Conservation (phyloP, 2,113 vertebrate species). For the Reinhardtius hippoglossoides region DNA sequence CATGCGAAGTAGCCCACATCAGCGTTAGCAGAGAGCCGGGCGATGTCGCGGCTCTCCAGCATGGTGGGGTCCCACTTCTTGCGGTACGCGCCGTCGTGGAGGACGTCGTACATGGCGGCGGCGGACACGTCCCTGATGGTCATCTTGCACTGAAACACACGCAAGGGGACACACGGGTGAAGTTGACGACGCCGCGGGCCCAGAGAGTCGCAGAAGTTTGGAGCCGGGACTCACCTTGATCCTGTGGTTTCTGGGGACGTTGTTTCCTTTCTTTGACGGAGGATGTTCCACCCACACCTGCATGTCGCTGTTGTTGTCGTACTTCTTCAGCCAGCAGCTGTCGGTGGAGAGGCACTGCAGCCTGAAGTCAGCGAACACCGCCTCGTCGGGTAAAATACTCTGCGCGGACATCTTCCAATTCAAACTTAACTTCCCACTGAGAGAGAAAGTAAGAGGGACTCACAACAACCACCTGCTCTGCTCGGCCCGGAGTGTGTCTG, state of each 20-base stretch:
- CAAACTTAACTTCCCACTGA: background rate
- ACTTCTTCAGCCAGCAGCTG: constrained; percentile 82
- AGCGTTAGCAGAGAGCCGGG: constrained; percentile 73
- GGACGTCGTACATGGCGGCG: constrained; percentile 82
- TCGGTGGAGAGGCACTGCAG: constrained; percentile 76
- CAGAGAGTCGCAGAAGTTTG: background rate
- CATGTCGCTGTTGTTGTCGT: constrained; percentile 71
- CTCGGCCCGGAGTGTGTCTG: background rate
- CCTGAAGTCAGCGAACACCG: constrained; percentile 77
- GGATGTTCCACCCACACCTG: constrained; percentile 80
- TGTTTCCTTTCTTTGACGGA: constrained; percentile 16
- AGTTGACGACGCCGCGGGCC: background rate
- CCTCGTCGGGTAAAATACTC: constrained; percentile 75
- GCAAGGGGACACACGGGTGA: background rate
- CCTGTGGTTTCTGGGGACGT: constrained; percentile 75
- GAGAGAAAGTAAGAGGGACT: too few species aligned
- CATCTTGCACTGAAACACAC: constrained; percentile 75
- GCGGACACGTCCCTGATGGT: constrained; percentile 75
- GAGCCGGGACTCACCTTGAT: constrained; percentile 78
- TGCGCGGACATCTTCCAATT: constrained; percentile 51
- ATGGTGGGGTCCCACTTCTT: constrained; percentile 79
- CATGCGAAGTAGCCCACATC: constrained; percentile 85
- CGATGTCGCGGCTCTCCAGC: constrained; percentile 81
- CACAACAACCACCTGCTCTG: background rate
- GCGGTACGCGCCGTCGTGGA: constrained; percentile 78